These are phyloP conservation scores for Neodiprion pinetum DNA, from an alignment of 1,140 invertebrate genomes.

Conservation along the genomic window DNA sequence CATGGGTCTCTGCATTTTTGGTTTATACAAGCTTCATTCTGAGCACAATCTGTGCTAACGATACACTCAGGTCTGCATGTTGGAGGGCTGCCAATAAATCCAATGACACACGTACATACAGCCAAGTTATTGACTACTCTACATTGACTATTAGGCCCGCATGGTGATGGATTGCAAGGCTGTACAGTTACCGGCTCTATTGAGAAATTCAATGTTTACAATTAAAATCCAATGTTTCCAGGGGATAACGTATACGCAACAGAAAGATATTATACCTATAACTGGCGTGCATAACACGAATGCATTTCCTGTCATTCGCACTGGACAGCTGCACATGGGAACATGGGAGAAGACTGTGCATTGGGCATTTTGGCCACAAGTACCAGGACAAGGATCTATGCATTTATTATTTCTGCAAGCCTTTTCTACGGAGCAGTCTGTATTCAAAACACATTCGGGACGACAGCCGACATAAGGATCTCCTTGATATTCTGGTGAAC, in stretches of 20 bases:
- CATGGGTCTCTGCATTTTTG: constrained; percentile 78
- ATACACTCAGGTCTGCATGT: constrained; percentile 74
- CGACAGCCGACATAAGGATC: constrained; percentile 70
- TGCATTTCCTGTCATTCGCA: constrained; percentile 65
- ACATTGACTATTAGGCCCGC: constrained; percentile 71
- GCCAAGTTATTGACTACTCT: constrained; percentile 64
- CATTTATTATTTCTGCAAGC: constrained; percentile 73
- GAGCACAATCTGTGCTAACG: constrained; percentile 70
- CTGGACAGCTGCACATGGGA: constrained; percentile 69
- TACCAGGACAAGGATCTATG: constrained; percentile 71
- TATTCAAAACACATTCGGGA: constrained; percentile 69
- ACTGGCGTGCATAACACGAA: constrained; percentile 59
- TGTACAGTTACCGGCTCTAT: constrained; percentile 60
- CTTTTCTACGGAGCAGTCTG: constrained; percentile 68
- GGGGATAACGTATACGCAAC: not conserved
- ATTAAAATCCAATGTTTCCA: constrained; percentile 11
- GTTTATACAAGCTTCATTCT: constrained; percentile 71
- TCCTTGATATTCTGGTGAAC: constrained; percentile 70
- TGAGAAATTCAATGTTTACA: constrained; percentile 54
- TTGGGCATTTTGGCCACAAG: constrained; percentile 70
- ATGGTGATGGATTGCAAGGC: constrained; percentile 68
- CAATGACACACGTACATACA: constrained; percentile 67
- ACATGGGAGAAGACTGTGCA: constrained; percentile 72
- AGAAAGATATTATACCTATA: constrained; percentile 40
- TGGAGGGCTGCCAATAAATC: constrained; percentile 71